Percentiles rank a stretch among this genome's conserved stretches.
phyloP scores from a whole-genome alignment of 2,888 invertebrate species.

The Oligia fasciuncula region DNA sequence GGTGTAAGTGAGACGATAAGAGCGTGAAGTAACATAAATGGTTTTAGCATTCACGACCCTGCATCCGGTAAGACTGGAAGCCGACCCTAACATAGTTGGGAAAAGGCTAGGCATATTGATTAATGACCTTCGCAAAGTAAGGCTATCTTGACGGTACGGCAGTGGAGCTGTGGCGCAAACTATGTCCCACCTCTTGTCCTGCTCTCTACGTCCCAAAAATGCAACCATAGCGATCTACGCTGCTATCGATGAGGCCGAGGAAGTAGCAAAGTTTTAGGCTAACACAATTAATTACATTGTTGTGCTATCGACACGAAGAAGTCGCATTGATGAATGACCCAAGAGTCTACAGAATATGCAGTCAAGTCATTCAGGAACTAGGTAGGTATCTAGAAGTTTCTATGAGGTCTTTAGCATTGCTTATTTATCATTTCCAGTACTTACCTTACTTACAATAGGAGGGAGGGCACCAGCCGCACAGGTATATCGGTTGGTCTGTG shows the following conservation, averaged over 20 bases:
- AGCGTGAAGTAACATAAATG: constrained; percentile 8
- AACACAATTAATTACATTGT: background rate
- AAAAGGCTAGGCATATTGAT: too few relatives aligned
- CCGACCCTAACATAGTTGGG: too few relatives aligned
- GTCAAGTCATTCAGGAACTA: background rate
- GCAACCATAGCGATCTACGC: background rate
- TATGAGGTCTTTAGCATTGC: background rate
- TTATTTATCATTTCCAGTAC: background rate
- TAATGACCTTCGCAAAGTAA: background rate
- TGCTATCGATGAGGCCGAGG: background rate
- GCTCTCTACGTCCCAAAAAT: background rate
- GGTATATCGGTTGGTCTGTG: too few relatives aligned
- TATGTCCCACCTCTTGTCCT: background rate
- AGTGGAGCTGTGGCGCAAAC: background rate
- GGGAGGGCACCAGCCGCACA: too few relatives aligned
- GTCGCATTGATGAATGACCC: background rate
- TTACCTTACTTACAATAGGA: too few relatives aligned
- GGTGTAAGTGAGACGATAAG: constrained; percentile 59
- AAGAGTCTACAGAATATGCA: background rate
- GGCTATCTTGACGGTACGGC: background rate
- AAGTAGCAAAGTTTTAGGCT: background rate
- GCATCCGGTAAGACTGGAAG: too few relatives aligned
- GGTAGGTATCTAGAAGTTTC: background rate
- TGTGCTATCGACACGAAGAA: background rate
- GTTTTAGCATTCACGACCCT: background rate